Evolutionary conservation across 1,140 invertebrate genomes (phyloP).

Genomic region (Sycophila sp.): DNA sequence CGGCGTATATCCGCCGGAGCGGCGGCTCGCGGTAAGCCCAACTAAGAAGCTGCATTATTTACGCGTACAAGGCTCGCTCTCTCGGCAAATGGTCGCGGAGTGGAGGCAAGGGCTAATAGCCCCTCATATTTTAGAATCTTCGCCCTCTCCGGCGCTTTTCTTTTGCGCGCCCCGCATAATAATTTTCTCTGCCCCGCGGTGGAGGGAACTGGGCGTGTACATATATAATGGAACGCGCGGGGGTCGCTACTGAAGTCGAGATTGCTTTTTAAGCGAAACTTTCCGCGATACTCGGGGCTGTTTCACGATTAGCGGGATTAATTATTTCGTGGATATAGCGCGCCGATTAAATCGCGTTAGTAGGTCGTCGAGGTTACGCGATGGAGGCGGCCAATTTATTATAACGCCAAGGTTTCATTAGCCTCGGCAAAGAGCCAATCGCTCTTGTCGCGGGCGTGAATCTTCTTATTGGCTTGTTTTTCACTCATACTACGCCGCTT

Average conservation of each 20-base stretch:
- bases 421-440: constrained; percentile 42
- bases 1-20: not conserved
- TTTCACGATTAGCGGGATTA: constrained; percentile 53
- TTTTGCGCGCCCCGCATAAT: constrained; percentile 40
- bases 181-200: constrained; percentile 44
- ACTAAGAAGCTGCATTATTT: constrained; percentile 54
- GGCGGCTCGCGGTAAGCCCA: not conserved
- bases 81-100: constrained; percentile 44
- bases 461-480: constrained; percentile 4
- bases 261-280: constrained; percentile 52
- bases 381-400: constrained; percentile 49
- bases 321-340: constrained; percentile 49
- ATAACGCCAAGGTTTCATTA: constrained; percentile 47
- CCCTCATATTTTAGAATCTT: constrained; percentile 59
- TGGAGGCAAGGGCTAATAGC: constrained; percentile 51
- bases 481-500: too few species aligned
- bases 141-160: constrained; percentile 34
- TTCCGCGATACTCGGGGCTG: constrained; percentile 26
- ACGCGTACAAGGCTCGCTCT: constrained; percentile 46
- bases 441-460: constrained; percentile 6
- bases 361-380: too few species aligned
- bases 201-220: not conserved
- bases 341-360: constrained; percentile 42
- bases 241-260: constrained; percentile 33
- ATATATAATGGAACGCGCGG: not conserved